Conservation (phyloP, 37 sponge, comb jelly and placozoan genomes). For the Oopsacas minuta region DNA sequence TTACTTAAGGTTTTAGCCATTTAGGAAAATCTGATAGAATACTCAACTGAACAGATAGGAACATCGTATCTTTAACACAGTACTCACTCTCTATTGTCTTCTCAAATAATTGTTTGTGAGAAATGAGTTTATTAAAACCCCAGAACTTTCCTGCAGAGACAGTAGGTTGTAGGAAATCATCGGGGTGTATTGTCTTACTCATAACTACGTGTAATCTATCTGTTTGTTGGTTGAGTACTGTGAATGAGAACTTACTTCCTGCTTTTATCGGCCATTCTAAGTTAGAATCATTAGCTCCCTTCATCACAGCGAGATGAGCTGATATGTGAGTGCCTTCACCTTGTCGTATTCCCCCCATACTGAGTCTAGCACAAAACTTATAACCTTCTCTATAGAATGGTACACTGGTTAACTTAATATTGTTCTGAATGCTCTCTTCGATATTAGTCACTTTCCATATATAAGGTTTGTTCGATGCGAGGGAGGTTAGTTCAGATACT, state of each 20-base stretch:
- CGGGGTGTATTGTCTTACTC: neutral
- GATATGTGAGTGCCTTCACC: neutral
- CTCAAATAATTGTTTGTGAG: neutral
- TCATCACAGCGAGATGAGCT: neutral
- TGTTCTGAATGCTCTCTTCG: neutral
- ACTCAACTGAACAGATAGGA: neutral
- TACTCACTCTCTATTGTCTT: neutral
- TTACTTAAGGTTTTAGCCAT: neutral
- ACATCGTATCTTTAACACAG: neutral
- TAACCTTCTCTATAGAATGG: neutral
- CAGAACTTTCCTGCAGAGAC: neutral
- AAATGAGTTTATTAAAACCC: neutral
- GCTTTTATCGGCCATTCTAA: conserved; percentile 3
- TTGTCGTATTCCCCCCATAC: neutral
- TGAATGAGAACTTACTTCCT: neutral
- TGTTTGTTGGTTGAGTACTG: neutral
- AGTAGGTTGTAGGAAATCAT: neutral
- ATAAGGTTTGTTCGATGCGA: neutral
- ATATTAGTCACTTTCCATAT: neutral
- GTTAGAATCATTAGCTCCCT: neutral
- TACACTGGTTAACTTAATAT: neutral
- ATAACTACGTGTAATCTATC: neutral
- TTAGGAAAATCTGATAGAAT: neutral
- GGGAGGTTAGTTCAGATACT: neutral
- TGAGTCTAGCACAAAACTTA: neutral